These are phyloP conservation scores for Micrastur ruficollis DNA, from an alignment of 2,797 vertebrate genomes.

Conservation along the genomic window DNA sequence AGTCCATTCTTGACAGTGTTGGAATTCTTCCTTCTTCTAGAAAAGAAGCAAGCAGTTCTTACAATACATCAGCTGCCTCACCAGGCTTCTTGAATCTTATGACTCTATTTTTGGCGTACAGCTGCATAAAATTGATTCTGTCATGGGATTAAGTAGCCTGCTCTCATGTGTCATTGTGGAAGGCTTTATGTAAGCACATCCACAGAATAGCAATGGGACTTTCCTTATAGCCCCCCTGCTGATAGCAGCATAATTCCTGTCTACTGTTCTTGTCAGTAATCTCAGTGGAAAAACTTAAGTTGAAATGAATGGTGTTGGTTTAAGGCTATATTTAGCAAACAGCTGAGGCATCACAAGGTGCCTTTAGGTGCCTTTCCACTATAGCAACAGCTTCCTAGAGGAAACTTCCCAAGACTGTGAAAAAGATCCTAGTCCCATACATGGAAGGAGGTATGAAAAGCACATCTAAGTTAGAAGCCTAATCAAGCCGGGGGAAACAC, in stretches of 20 bases:
- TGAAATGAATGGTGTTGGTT: background rate
- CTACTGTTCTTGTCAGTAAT: slow-evolving; percentile 45
- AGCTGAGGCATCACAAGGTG: background rate
- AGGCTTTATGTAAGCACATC: background rate
- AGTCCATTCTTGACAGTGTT: background rate
- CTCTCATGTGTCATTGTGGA: slow-evolving; percentile 17
- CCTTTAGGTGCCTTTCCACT: slow-evolving; percentile 2
- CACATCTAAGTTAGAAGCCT: background rate
- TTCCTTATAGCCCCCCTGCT: background rate
- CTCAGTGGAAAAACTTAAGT: slow-evolving; percentile 9
- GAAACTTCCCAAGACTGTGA: background rate
- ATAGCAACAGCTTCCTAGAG: background rate
- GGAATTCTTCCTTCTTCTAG: background rate
- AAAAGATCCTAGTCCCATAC: background rate
- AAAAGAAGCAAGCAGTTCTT: background rate
- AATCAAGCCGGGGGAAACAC: background rate
- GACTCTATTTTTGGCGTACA: slow-evolving; percentile 41
- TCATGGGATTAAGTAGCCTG: slow-evolving; percentile 9
- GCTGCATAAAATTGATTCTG: slow-evolving; percentile 53
- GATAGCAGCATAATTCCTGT: background rate
- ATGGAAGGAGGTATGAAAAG: background rate
- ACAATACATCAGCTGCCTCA: background rate
- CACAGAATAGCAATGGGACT: background rate
- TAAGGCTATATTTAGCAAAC: slow-evolving; percentile 19
- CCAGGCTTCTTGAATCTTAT: background rate